phyloP scores from a whole-genome alignment of 2,113 vertebrate species.

The Platysteira castanea region DNA sequence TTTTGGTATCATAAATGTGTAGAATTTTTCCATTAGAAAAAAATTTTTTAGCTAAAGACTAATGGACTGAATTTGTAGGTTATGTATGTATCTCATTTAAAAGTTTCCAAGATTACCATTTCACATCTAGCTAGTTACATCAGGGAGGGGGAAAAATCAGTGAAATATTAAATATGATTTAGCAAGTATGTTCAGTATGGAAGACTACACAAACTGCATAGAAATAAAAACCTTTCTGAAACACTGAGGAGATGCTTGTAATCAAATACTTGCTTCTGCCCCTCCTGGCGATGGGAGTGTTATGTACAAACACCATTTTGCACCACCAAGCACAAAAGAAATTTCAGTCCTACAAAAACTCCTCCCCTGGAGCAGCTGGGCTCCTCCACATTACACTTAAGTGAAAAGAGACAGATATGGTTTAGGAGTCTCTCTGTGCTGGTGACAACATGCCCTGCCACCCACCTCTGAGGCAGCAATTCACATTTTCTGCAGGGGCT shows the following conservation, averaged over 20 bases:
- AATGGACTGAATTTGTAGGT: neutral
- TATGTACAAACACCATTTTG: neutral
- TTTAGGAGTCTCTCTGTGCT: neutral
- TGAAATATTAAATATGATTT: conserved; percentile 19
- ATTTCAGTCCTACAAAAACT: neutral
- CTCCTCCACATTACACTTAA: neutral
- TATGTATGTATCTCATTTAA: neutral
- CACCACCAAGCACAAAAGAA: neutral
- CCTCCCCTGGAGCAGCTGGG: neutral
- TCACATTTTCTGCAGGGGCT: neutral
- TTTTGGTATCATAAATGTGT: neutral
- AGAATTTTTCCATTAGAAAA: neutral
- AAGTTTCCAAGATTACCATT: neutral
- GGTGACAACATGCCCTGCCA: neutral
- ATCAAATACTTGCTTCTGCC: neutral
- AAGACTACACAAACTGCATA: neutral
- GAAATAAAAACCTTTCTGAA: neutral
- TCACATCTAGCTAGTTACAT: neutral
- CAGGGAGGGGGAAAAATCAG: neutral
- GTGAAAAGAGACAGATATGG: neutral
- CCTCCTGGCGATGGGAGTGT: neutral
- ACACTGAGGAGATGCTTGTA: neutral
- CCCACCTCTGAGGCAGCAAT: neutral
- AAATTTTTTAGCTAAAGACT: neutral
- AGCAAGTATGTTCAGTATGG: neutral